These are phyloP conservation scores for Drosophila subquinaria DNA, from an alignment of 2,888 invertebrate genomes.

Conservation along the genomic window DNA sequence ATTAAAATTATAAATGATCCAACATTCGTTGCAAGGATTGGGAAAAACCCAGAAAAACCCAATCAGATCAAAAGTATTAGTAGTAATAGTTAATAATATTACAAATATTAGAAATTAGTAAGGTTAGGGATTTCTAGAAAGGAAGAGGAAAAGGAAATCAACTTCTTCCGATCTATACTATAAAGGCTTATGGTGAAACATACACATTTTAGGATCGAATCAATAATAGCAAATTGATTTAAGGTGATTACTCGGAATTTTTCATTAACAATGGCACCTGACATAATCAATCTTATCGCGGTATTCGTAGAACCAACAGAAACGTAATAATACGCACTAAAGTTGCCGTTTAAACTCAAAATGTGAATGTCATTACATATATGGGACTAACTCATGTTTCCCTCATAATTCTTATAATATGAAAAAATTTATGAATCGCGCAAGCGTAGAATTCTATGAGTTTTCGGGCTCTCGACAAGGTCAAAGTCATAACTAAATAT, in stretches of 20 bases:
- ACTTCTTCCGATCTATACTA: constrained; percentile 14
- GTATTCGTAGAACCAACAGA: constrained; percentile 11
- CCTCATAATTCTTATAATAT: constrained; percentile 15
- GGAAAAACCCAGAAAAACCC: no score
- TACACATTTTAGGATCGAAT: neutral
- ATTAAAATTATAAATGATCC: no score
- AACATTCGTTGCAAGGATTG: no score
- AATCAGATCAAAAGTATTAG: no score
- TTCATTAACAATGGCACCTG: constrained; percentile 26
- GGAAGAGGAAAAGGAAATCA: no score
- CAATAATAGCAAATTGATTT: neutral
- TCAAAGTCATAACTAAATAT: constrained; percentile 17
- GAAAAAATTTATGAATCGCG: constrained; percentile 21
- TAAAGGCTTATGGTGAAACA: constrained; percentile 1
- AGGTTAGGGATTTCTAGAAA: no score
- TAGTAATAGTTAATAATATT: no score
- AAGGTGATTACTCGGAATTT: constrained; percentile 36
- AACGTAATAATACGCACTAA: constrained; percentile 12
- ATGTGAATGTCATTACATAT: constrained; percentile 22
- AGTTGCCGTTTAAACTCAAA: constrained; percentile 5
- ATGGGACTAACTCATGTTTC: constrained; percentile 7
- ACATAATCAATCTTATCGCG: constrained; percentile 57
- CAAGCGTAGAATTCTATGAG: neutral
- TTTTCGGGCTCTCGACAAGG: neutral
- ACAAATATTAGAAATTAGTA: no score